phyloP scores from a whole-genome alignment of 2,797 vertebrate genomes.

The Falco peregrinus region DNA sequence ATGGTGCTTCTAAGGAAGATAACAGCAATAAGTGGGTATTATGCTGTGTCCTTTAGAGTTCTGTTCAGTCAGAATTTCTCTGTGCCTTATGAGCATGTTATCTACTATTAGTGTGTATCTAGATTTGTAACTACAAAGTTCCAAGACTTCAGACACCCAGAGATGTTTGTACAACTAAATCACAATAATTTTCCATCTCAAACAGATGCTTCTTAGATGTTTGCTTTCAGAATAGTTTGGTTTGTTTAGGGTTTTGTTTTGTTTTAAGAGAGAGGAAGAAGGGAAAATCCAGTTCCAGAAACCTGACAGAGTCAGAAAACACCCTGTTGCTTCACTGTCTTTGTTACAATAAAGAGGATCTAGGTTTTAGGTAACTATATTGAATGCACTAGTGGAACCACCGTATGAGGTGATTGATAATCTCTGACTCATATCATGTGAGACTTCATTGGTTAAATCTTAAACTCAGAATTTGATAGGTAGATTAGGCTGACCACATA shows the following conservation, averaged over 20 bases:
- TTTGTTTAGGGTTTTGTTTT: too few species aligned
- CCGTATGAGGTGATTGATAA: not conserved
- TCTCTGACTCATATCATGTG: accelerated
- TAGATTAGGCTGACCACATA: not conserved
- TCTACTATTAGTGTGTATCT: not conserved
- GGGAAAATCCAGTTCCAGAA: not conserved
- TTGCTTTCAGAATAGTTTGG: not conserved
- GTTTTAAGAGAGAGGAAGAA: not conserved
- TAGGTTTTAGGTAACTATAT: not conserved
- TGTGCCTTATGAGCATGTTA: not conserved
- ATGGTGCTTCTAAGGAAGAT: not conserved
- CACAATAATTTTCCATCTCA: not conserved
- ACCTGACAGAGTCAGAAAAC: not conserved
- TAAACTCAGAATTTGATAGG: not conserved
- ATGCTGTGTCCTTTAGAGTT: not conserved
- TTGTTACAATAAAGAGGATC: not conserved
- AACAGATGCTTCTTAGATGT: not conserved
- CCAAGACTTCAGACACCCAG: not conserved
- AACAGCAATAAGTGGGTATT: not conserved
- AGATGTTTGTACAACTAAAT: not conserved
- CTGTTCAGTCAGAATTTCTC: not conserved
- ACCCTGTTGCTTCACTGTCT: not conserved
- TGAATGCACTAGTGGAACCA: not conserved
- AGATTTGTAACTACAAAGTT: not conserved
- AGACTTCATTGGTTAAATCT: not conserved